Base-by-base conservation (phyloP, 2,113 vertebrate species). In the Penelope pileata region DNA sequence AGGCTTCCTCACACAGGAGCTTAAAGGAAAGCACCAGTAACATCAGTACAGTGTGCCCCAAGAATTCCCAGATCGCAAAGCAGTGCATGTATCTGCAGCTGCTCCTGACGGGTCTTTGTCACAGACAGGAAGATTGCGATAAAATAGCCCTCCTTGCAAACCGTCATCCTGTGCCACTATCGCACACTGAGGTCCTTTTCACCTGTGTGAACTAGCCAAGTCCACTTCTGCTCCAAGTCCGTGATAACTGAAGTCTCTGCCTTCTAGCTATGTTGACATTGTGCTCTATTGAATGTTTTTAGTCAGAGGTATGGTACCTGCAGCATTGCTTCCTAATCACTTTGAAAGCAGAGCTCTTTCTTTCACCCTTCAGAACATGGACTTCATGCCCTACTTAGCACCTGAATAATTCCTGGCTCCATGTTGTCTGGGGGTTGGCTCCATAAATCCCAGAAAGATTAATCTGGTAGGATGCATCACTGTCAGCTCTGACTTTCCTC, bases 401-500 rank as follows among this genome's bases (percentile, higher is more conserved):
- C 24, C 73, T 43, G 56, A 86, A 54, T 83, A 83, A 69, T 90
- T 88, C 67, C 92, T 64, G 77, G 69, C 77, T 96, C 91, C 80
- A 51, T 40, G 38, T 80, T 90, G 86, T 83, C 88, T 84, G 38
- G 34, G 42, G 51, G 40, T 51, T 74, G 69, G 74, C 80, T 82
- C 74, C 76, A 34, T 3, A 5, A 43, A 16, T 15, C 47, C 59
- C 32, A 69, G n/a, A 73, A 73, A 58, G 30, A 82, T 78, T 53
- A 86, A 84, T 43, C 47, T 91, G 81, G 81, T 79, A 91, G 48
- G 51, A 86, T 68, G 76, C 51, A 86, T 58, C 23, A 66, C 54
- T 3, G 6, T 43, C 43, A 38, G 21, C 85, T 90, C 58, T 69
- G 51, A 47, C 63, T 87, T 94, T 85, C 50, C 21, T 45, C 54